Percentiles rank a stretch among this genome's conserved stretches.
Conservation (phyloP, 2,888 invertebrate genomes). For the Parelbella ahira region DNA sequence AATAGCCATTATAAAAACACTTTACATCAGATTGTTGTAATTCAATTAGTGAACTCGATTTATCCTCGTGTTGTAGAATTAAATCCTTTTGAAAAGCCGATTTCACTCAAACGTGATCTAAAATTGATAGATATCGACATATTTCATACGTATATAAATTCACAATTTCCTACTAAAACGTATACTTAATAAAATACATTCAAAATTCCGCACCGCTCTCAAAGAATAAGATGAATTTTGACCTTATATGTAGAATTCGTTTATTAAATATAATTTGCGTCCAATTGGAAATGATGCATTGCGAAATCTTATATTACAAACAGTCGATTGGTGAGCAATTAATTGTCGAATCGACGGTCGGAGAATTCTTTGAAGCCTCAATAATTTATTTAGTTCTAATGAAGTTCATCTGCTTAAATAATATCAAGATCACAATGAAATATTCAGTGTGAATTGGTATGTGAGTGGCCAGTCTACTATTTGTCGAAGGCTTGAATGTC, state of each 20-base stretch:
- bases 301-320: no score
- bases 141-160: no score
- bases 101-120: neutral
- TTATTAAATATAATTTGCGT: no score
- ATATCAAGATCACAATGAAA: constrained; percentile 62
- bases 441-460: constrained; percentile 65
- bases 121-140: neutral
- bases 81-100: constrained; percentile 6
- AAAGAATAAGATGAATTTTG: no score
- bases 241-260: no score
- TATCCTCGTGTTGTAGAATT: neutral
- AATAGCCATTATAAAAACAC: constrained; percentile 51
- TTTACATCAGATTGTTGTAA: constrained; percentile 33
- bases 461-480: constrained; percentile 35
- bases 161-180: no score
- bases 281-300: no score
- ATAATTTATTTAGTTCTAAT: constrained; percentile 26
- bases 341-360: no score
- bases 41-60: constrained; percentile 7
- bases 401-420: constrained; percentile 45
- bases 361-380: constrained; percentile 7
- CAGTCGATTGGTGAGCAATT: no score
- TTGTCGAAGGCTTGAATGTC: constrained; percentile 44
- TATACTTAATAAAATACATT: no score
- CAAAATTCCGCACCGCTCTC: no score